Evolutionary conservation across 2,113 vertebrate genomes (phyloP).

Genomic region (Ceratotherium simum): DNA sequence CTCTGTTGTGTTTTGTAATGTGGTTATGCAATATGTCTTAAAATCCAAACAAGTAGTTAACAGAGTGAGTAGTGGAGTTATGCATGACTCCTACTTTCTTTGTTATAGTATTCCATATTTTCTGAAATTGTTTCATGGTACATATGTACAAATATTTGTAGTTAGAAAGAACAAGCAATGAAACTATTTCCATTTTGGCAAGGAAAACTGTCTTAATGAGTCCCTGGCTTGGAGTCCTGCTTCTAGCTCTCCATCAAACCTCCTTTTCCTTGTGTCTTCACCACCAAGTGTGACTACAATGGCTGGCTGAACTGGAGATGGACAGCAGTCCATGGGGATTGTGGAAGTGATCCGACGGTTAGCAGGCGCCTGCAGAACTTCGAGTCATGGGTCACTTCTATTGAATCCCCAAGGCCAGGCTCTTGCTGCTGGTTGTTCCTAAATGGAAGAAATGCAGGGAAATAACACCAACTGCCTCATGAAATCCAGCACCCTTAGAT

Average conservation of each 20-base stretch:
- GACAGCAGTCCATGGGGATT: background rate
- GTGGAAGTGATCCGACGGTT: background rate
- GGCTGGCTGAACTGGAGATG: conserved; percentile 52
- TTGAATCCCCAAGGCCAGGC: background rate
- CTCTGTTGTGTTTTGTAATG: background rate
- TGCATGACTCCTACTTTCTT: background rate
- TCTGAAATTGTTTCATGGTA: background rate
- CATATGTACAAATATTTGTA: background rate
- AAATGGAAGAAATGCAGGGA: background rate
- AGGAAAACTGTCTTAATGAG: background rate
- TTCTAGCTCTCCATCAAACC: background rate
- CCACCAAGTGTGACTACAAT: background rate
- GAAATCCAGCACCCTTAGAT: background rate
- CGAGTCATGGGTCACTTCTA: conserved; percentile 16
- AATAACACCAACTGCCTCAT: background rate
- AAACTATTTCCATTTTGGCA: background rate
- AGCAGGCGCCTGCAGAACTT: background rate
- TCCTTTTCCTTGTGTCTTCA: conserved; percentile 22
- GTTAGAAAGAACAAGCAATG: background rate
- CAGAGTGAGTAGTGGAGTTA: background rate
- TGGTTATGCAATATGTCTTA: background rate
- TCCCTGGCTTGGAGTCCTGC: background rate
- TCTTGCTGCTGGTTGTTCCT: conserved; percentile 11
- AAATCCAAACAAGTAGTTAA: background rate
- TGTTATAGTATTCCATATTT: background rate